A percentile compares a stretch with the other conserved stretches of the same genome.
Evolutionary conservation across 2,797 vertebrate genomes (phyloP).

Genomic region (Chloroceryle amazona): DNA sequence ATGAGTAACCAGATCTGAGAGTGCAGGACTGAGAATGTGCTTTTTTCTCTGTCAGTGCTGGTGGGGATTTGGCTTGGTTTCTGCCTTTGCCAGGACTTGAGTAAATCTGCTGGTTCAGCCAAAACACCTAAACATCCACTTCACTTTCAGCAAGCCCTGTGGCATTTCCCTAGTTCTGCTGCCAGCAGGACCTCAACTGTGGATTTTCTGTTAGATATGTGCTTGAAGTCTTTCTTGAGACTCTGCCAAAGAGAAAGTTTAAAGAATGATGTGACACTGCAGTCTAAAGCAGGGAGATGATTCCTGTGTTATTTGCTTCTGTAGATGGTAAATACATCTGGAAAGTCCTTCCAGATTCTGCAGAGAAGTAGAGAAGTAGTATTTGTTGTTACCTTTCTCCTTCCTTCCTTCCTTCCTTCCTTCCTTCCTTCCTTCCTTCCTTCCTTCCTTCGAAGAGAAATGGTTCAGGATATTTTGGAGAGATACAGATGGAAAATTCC

Average conservation of each 20-base stretch:
- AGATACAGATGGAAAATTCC: slow-evolving; percentile 11
- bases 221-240: background rate
- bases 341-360: background rate
- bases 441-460: background rate
- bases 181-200: slow-evolving; percentile 33
- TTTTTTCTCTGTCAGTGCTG: background rate
- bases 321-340: background rate
- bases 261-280: rapidly evolving
- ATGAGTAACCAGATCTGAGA: background rate
- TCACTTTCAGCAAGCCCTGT: slow-evolving; percentile 6
- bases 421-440: too few species aligned
- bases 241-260: background rate
- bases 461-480: background rate
- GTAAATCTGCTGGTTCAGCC: slow-evolving; percentile 47
- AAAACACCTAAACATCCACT: slow-evolving; percentile 10
- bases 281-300: background rate
- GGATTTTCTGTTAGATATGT: background rate
- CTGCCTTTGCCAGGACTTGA: background rate
- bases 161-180: slow-evolving; percentile 38
- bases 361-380: background rate
- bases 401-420: rapidly evolving
- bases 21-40: background rate
- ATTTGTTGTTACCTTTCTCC: background rate
- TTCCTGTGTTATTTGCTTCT: background rate
- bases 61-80: slow-evolving; percentile 37